phyloP scores from a whole-genome alignment of 2,888 invertebrate species.

The Chymomyza caudatula region DNA sequence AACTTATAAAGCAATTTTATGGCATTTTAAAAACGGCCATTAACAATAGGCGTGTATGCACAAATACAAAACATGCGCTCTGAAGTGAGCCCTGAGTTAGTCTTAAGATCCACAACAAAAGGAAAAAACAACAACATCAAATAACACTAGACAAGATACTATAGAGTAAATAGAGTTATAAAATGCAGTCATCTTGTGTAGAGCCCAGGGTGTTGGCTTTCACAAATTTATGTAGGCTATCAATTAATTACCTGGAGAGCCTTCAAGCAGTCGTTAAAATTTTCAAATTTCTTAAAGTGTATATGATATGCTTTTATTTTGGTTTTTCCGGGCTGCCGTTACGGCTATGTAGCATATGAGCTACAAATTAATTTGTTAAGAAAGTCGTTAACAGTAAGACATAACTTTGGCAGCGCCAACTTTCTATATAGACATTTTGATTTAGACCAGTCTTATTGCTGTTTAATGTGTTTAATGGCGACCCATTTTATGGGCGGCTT shows the following conservation, averaged over 20 bases:
- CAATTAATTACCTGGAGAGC: slow-evolving; percentile 61
- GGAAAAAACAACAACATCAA: slow-evolving; percentile 10
- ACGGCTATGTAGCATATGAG: neutral
- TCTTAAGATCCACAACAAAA: slow-evolving; percentile 1
- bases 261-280: slow-evolving; percentile 36
- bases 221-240: slow-evolving; percentile 68
- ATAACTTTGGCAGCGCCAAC: slow-evolving; percentile 33
- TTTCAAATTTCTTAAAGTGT: slow-evolving; percentile 45
- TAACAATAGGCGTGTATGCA: slow-evolving; percentile 62
- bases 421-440: slow-evolving; percentile 41
- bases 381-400: slow-evolving; percentile 59
- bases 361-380: slow-evolving; percentile 61
- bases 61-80: slow-evolving; percentile 54
- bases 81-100: slow-evolving; percentile 26
- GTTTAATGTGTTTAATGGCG: slow-evolving; percentile 36
- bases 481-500: slow-evolving; percentile 39
- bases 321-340: neutral
- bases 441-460: neutral
- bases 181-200: slow-evolving; percentile 60
- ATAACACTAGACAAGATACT: slow-evolving; percentile 14
- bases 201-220: slow-evolving; percentile 67
- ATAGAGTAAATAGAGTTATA: slow-evolving; percentile 65
- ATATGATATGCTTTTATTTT: slow-evolving; percentile 1
- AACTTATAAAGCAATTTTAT: slow-evolving; percentile 69
- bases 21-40: slow-evolving; percentile 71